phyloP scores from a whole-genome alignment of 2,113 vertebrate genomes.

The Grammomys dolichurus region DNA sequence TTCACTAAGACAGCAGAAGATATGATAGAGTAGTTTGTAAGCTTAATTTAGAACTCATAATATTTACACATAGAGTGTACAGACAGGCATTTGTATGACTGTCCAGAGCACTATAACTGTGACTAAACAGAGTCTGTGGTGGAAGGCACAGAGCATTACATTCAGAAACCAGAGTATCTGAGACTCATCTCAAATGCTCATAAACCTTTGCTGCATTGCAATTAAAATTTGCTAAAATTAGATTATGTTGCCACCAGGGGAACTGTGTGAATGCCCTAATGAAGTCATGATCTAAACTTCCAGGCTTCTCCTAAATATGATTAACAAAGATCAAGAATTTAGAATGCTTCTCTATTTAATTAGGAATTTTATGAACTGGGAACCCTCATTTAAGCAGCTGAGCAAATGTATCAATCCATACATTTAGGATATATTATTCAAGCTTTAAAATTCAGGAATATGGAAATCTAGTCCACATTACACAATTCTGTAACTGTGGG shows the following conservation, averaged over 20 bases:
- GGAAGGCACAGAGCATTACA: neutral
- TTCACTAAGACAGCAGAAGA: neutral
- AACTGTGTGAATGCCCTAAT: constrained; percentile 72
- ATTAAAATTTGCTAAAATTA: constrained; percentile 81
- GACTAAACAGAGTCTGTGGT: neutral
- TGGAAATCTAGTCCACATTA: constrained; percentile 15
- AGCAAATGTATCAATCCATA: constrained; percentile 44
- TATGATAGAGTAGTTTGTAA: neutral
- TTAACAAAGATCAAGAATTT: constrained; percentile 76
- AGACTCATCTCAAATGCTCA: constrained; percentile 42
- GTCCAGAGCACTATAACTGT: neutral
- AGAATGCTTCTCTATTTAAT: constrained; percentile 76
- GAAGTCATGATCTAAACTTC: constrained; percentile 72
- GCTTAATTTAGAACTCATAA: constrained; percentile 5
- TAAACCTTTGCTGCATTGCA: constrained; percentile 60
- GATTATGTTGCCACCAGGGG: constrained; percentile 70
- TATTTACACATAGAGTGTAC: neutral
- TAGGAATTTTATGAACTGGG: constrained; percentile 74
- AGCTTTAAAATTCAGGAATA: constrained; percentile 52
- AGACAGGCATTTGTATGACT: neutral
- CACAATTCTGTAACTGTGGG: neutral
- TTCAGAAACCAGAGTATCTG: constrained; percentile 40
- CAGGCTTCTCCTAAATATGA: constrained; percentile 73
- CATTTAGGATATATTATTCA: constrained; percentile 44
- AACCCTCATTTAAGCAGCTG: constrained; percentile 63